These are phyloP conservation scores for Zosterops pallidus DNA, from an alignment of 2,113 vertebrate genomes.

Conservation along the genomic window DNA sequence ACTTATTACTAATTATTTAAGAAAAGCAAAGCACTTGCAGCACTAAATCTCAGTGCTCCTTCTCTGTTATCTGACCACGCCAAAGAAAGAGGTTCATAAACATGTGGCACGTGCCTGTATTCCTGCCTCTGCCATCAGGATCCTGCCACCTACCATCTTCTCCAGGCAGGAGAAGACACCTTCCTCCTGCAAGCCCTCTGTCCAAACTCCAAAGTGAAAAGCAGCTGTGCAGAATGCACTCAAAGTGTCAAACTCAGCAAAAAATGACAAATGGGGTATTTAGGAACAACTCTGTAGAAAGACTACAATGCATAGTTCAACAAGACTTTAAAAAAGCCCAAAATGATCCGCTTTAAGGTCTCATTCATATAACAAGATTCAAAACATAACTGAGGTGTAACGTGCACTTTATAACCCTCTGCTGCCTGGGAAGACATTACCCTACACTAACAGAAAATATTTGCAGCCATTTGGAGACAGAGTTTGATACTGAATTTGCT, in stretches of 20 bases:
- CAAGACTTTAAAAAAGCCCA: neutral
- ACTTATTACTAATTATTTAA: neutral
- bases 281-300: neutral
- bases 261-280: neutral
- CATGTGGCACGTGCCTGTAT: accelerated
- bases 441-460: neutral
- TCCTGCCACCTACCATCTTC: too few species aligned
- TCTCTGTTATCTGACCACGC: neutral
- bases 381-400: neutral
- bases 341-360: neutral
- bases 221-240: neutral
- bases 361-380: neutral
- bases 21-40: neutral
- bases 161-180: neutral
- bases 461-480: neutral
- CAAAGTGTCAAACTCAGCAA: neutral
- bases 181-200: neutral
- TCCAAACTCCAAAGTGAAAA: neutral
- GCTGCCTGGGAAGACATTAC: neutral
- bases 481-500: neutral
- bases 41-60: neutral
- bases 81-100: accelerated
- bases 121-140: neutral
- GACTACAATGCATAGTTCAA: neutral
- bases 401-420: neutral